Conservation (phyloP, 2,113 vertebrate species). For the Pelmatolapia mariae region DNA sequence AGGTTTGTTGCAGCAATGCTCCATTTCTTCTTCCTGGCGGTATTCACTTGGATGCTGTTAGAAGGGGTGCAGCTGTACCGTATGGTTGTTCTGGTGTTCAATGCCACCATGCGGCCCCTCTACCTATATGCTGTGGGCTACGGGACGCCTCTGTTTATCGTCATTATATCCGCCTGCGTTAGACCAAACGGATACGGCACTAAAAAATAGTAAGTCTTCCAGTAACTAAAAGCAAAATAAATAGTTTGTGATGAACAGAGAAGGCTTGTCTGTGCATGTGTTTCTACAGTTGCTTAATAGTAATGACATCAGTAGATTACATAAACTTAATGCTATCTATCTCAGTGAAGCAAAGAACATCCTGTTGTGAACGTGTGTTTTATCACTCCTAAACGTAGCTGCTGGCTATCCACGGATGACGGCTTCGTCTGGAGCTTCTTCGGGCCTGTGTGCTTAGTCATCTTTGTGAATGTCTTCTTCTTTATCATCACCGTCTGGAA, state of each 20-base stretch:
- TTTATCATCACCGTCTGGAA: slow-evolving; percentile 81
- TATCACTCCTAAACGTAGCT: slow-evolving; percentile 57
- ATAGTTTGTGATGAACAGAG: background rate
- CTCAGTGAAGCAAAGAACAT: background rate
- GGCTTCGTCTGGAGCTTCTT: slow-evolving; percentile 83
- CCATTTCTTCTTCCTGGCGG: slow-evolving; percentile 81
- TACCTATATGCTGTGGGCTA: slow-evolving; percentile 75
- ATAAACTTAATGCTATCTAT: background rate
- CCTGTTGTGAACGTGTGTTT: background rate
- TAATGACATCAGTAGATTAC: background rate
- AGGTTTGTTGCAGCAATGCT: slow-evolving; percentile 76
- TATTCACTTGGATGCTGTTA: slow-evolving; percentile 86
- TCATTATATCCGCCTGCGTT: slow-evolving; percentile 68
- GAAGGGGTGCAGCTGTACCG: slow-evolving; percentile 86
- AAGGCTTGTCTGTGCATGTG: background rate
- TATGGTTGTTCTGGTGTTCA: slow-evolving; percentile 85
- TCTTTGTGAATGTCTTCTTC: slow-evolving; percentile 74
- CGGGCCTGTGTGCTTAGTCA: slow-evolving; percentile 73
- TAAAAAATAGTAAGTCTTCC: slow-evolving; percentile 61
- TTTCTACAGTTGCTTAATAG: background rate
- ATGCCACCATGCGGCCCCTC: slow-evolving; percentile 66
- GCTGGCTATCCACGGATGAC: slow-evolving; percentile 66
- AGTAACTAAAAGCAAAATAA: background rate
- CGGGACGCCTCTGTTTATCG: slow-evolving; percentile 70
- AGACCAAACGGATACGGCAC: slow-evolving; percentile 70